Conservation (phyloP, 2,888 invertebrate genomes). For the Heliconius aoede region DNA sequence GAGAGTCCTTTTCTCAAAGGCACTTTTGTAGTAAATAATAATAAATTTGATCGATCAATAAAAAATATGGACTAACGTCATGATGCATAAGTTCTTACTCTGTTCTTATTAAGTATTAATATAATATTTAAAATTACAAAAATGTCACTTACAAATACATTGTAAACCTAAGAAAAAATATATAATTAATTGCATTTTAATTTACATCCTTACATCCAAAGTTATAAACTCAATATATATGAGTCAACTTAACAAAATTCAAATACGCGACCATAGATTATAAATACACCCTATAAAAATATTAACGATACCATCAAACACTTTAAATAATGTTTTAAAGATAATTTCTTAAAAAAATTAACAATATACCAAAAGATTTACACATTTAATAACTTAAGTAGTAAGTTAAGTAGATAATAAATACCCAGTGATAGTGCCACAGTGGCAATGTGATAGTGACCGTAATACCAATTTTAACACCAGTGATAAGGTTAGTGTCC, state of each 20-base stretch:
- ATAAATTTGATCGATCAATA: not conserved
- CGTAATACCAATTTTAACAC: too few relatives aligned
- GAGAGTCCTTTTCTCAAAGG: too few relatives aligned
- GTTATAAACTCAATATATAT: not conserved
- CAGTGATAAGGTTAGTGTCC: too few relatives aligned
- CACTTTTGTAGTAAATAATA: too few relatives aligned
- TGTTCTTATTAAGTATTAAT: not conserved
- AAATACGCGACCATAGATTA: not conserved
- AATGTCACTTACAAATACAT: not conserved
- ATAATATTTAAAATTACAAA: not conserved
- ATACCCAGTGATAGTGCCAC: not conserved
- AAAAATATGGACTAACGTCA: not conserved
- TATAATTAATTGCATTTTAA: not conserved
- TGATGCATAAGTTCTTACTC: not conserved
- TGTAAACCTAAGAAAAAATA: not conserved
- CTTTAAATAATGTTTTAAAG: too few relatives aligned
- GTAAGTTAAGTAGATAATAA: not conserved
- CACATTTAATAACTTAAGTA: too few relatives aligned
- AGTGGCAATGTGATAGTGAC: not conserved
- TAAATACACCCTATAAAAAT: not conserved
- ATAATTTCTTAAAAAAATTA: too few relatives aligned
- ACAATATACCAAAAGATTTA: too few relatives aligned
- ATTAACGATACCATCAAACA: too few relatives aligned
- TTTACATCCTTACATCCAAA: not conserved
- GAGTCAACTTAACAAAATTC: too few relatives aligned